Percentiles rank a stretch among this genome's conserved stretches.
phyloP scores from a whole-genome alignment of 2,888 invertebrate genomes.

The Acrobasis consociella region DNA sequence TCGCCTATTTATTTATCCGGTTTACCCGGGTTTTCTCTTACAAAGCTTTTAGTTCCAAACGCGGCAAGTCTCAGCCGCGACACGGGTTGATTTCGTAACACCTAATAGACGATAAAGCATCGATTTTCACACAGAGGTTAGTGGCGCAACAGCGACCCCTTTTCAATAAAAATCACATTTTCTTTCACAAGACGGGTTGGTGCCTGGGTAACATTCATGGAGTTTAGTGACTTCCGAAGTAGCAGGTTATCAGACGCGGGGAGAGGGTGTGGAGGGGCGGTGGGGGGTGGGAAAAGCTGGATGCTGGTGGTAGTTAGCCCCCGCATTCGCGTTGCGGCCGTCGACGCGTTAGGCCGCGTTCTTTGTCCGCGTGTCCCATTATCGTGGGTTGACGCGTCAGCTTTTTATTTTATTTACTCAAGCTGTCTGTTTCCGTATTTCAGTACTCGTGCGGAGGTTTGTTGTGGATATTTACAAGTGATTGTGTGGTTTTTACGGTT shows the following conservation, averaged over 20 bases:
- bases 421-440: constrained; percentile 44
- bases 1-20: constrained; percentile 22
- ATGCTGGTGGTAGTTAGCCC: constrained; percentile 66
- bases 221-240: constrained; percentile 82
- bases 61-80: constrained; percentile 41
- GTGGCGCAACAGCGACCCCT: constrained; percentile 63
- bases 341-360: constrained; percentile 65
- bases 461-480: constrained; percentile 70
- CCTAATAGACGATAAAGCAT: constrained; percentile 61
- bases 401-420: constrained; percentile 59
- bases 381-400: constrained; percentile 56
- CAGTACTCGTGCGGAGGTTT: constrained; percentile 60
- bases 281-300: constrained; percentile 59
- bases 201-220: constrained; percentile 75
- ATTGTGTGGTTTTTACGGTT: constrained; percentile 66
- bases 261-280: constrained; percentile 45
- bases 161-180: constrained; percentile 78
- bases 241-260: constrained; percentile 78
- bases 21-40: constrained; percentile 38
- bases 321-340: constrained; percentile 72
- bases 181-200: constrained; percentile 69
- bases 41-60: constrained; percentile 44
- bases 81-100: constrained; percentile 55
- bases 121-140: constrained; percentile 64
- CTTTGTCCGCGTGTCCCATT: constrained; percentile 47